Evolutionary conservation across 2,113 vertebrate species (phyloP).

Genomic region (Oncorhynchus clarkii): DNA sequence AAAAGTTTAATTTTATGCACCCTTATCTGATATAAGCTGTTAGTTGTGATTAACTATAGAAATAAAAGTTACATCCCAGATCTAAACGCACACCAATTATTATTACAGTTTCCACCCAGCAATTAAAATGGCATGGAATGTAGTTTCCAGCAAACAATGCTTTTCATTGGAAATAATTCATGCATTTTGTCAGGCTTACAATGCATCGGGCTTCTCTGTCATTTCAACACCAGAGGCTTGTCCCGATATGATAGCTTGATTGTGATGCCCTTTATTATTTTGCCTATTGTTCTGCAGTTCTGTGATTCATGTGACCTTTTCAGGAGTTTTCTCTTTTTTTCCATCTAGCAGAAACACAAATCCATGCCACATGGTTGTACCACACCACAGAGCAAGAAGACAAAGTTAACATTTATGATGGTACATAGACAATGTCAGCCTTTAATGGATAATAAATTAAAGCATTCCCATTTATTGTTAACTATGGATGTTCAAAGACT

Average conservation of each 20-base stretch:
- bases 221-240: constrained; percentile 54
- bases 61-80: constrained; percentile 26
- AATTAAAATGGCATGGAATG: constrained; percentile 41
- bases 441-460: constrained; percentile 67
- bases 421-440: constrained; percentile 54
- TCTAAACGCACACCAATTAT: constrained; percentile 36
- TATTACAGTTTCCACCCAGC: constrained; percentile 32
- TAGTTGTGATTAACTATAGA: constrained; percentile 12
- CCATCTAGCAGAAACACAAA: constrained; percentile 43
- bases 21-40: background rate
- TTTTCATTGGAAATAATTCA: constrained; percentile 49
- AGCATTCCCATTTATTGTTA: constrained; percentile 53
- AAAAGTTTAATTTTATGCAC: background rate
- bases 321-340: constrained; percentile 49
- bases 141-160: constrained; percentile 47
- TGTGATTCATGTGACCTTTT: constrained; percentile 73
- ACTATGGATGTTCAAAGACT: constrained; percentile 45
- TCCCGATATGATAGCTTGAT: constrained; percentile 66
- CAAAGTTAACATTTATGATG: constrained; percentile 71
- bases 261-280: constrained; percentile 71
- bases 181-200: constrained; percentile 43
- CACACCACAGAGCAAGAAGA: constrained; percentile 33
- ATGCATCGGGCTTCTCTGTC: constrained; percentile 49
- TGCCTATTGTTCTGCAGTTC: constrained; percentile 59
- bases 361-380: constrained; percentile 43